Conservation (phyloP, 1,140 invertebrate genomes). For the Heliconius melpomene region DNA sequence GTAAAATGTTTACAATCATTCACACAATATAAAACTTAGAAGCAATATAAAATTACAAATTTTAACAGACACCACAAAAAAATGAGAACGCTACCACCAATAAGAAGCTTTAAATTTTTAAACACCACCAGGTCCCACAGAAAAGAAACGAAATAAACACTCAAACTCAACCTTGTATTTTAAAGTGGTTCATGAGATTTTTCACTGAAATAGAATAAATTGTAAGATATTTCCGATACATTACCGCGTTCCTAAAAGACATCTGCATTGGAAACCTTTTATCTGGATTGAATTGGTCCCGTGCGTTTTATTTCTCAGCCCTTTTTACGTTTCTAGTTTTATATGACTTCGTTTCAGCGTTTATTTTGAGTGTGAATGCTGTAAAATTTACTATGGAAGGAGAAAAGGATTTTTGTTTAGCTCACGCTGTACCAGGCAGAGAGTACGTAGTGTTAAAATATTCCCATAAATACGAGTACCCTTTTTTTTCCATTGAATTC, state of each 20-base stretch:
- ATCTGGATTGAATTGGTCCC: slow-evolving; percentile 46
- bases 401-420: neutral
- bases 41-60: too few species aligned
- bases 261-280: slow-evolving; percentile 50
- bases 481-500: too few species aligned
- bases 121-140: neutral
- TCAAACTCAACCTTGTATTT: slow-evolving; percentile 8
- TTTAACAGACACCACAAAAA: neutral
- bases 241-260: slow-evolving; percentile 43
- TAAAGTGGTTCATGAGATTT: slow-evolving; percentile 23
- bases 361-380: neutral
- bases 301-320: slow-evolving; percentile 45
- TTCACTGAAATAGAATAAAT: slow-evolving; percentile 29
- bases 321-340: slow-evolving; percentile 38
- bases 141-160: neutral
- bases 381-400: neutral
- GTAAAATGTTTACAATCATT: too few species aligned
- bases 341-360: slow-evolving; percentile 6
- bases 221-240: slow-evolving; percentile 43
- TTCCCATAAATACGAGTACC: too few species aligned
- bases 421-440: too few species aligned
- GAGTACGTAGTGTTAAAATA: too few species aligned
- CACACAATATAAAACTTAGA: too few species aligned
- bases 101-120: neutral
- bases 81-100: neutral